Base-by-base conservation (phyloP, 2,888 invertebrate species). In the Thymelicus lineola region DNA sequence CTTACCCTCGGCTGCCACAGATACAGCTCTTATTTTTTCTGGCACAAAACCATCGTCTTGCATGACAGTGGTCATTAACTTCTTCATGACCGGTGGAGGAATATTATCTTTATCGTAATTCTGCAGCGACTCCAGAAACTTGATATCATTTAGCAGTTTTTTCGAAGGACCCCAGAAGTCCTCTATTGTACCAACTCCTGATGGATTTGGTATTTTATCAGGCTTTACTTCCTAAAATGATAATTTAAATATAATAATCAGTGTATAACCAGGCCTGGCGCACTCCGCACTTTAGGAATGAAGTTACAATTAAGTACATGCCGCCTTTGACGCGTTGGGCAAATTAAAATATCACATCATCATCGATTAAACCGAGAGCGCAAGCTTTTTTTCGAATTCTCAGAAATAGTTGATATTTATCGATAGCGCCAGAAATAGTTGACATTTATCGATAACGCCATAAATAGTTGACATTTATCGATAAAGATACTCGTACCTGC, bases 61-160 rank as follows among this genome's bases (percentile, higher is more conserved):
- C 80, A 98, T 90, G 70, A 98, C 97, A 76, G 96, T 96, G 46
- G 96, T 96, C 75, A 97, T 95, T 66, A 99, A 95, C 80, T 96
- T 97, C 83, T 97, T 96, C 93, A 99, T 98, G 2, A 97, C 95
- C 0, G 95, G 86, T 0, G 96, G 95, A 0, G 97, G 96, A 75
- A 99, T 98, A 82, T 98, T 98, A 80, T 99, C 99, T 86, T 98
- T 99, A 82, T 99, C 98, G 79, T 96, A 99, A 78, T 96, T 95
- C 50, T 98, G 95, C 66, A 99, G 93, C 17, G 95, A 95, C 75
- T 99, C 98, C 67, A 99, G 89, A 84, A 99, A 99, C 83, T 97
- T 98, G 76, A 98, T 96, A 84, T 99, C 99, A 72, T 97, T 97
- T 1, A 99, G 93, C 17, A 98, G 87, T 84, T 97, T 97, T 82